A percentile compares a stretch with the other conserved stretches of the same genome.
Evolutionary conservation across 2,888 invertebrate species (phyloP).

Genomic region (Dusona sp.): DNA sequence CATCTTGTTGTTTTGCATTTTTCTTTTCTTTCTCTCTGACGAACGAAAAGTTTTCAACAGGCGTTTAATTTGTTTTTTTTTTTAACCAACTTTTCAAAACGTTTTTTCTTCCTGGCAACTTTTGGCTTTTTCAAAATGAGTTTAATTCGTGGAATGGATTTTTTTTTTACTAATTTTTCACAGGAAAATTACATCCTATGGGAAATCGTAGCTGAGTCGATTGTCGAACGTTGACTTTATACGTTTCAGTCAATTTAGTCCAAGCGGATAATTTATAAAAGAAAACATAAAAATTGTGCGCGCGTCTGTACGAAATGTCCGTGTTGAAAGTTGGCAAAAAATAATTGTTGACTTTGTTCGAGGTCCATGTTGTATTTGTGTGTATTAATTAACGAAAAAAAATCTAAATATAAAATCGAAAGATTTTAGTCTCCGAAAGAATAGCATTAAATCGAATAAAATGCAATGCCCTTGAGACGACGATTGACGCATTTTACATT

Average conservation of each 20-base stretch:
- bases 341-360: not conserved
- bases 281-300: not conserved
- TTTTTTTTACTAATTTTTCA: not conserved
- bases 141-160: not conserved
- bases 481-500: conserved; percentile 35
- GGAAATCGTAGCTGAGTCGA: conserved; percentile 5
- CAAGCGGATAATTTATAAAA: not conserved
- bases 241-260: not conserved
- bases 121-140: not conserved
- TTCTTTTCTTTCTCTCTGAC: not conserved
- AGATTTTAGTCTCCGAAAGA: conserved; percentile 30
- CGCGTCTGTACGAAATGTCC: not conserved
- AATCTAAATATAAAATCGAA: conserved; percentile 9
- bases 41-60: not conserved
- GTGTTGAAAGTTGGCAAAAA: not conserved
- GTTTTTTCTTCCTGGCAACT: not conserved
- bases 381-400: conserved; percentile 1
- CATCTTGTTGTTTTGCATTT: not conserved
- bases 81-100: not conserved
- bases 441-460: conserved; percentile 35
- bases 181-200: not conserved
- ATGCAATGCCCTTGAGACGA: conserved; percentile 44
- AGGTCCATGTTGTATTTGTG: conserved; percentile 20
- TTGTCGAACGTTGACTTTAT: not conserved
- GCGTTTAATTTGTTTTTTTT: too few species aligned